Percentiles rank a stretch among this genome's conserved stretches.
Conservation (phyloP, 2,888 invertebrate species). For the Trisateles emortualis region DNA sequence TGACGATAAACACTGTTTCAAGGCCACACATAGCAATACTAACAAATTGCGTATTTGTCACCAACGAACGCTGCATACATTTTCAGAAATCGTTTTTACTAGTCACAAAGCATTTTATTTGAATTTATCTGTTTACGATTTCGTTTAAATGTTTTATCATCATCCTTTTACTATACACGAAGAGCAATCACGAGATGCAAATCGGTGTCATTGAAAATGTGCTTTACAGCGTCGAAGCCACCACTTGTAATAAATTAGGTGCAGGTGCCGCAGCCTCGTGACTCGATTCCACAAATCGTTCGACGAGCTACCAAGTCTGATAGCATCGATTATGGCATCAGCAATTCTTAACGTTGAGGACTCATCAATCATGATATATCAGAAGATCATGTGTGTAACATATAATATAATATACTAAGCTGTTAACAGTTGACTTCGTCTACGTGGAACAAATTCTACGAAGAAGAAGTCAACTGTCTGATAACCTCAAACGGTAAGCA, state of each 20-base stretch:
- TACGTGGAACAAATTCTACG: neutral
- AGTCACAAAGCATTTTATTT: constrained; percentile 6
- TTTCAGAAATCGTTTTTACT: constrained; percentile 36
- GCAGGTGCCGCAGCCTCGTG: constrained; percentile 65
- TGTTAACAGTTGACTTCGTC: neutral
- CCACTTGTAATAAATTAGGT: constrained; percentile 67
- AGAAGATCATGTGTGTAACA: constrained; percentile 1
- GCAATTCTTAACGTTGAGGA: constrained; percentile 21
- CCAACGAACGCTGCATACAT: constrained; percentile 17
- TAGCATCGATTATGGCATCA: constrained; percentile 41
- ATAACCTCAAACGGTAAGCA: no score
- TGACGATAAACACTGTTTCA: constrained; percentile 31
- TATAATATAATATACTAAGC: neutral
- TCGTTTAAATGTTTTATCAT: constrained; percentile 17
- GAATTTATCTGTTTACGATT: neutral
- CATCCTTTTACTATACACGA: constrained; percentile 23
- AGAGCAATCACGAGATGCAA: constrained; percentile 53
- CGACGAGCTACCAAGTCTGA: constrained; percentile 24
- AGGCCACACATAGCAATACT: constrained; percentile 22
- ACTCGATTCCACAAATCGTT: constrained; percentile 49
- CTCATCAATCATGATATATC: constrained; percentile 23
- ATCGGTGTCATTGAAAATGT: constrained; percentile 61
- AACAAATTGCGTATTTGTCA: constrained; percentile 31
- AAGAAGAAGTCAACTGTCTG: no score
- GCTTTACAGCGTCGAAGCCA: constrained; percentile 38